phyloP scores from a whole-genome alignment of 1,140 invertebrate species.

The Aphelinus atriplicis region DNA sequence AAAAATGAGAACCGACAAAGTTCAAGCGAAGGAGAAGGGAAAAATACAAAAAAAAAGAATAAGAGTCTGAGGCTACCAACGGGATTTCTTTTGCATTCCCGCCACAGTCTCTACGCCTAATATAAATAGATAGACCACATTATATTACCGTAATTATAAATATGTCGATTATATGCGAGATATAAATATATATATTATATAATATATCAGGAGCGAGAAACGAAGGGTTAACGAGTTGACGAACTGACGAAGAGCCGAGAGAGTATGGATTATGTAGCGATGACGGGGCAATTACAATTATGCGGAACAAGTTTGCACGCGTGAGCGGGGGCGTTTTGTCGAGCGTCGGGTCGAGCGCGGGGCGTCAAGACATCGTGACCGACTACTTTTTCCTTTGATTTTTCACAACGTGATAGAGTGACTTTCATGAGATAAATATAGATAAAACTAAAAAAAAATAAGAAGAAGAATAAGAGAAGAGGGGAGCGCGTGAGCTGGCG shows the following conservation, averaged over 20 bases:
- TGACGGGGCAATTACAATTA: too few relatives aligned
- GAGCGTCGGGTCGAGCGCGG: background rate
- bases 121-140: constrained; percentile 45
- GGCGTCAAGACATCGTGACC: background rate
- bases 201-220: constrained; percentile 36
- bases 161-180: constrained; percentile 40
- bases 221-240: constrained; percentile 1
- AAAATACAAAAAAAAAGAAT: constrained; percentile 21
- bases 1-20: constrained; percentile 1
- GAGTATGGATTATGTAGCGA: too few relatives aligned
- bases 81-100: constrained; percentile 42
- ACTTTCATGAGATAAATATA: constrained; percentile 1
- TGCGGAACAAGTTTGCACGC: background rate
- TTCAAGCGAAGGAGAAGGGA: constrained; percentile 30
- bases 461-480: background rate
- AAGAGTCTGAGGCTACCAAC: constrained; percentile 36
- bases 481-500: background rate
- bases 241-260: background rate
- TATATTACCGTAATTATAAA: constrained; percentile 36
- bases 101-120: constrained; percentile 41
- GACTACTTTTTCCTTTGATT: constrained; percentile 6
- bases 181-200: constrained; percentile 43
- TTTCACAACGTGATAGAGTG: background rate
- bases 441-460: background rate
- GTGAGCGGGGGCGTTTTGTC: constrained; percentile 30